Evolutionary conservation across 2,888 invertebrate species (phyloP).

Genomic region (Drosophila subquinaria): DNA sequence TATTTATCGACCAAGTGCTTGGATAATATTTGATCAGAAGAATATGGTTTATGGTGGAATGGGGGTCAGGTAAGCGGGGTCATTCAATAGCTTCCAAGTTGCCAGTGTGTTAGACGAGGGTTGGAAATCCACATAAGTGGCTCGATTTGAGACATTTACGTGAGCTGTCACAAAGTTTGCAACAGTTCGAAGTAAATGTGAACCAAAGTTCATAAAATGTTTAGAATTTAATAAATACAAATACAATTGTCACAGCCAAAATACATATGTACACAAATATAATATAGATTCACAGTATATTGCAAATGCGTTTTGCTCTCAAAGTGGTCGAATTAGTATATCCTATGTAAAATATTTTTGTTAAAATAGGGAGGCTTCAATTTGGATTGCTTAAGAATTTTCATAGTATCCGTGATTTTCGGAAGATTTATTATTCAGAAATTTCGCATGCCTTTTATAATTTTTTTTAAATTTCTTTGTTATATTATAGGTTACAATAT

Average conservation of each 20-base stretch:
- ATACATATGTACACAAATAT: not conserved
- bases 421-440: not conserved
- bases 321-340: conserved; percentile 11
- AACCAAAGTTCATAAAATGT: conserved; percentile 24
- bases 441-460: not conserved
- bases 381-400: not conserved
- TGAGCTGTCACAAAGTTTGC: conserved; percentile 43
- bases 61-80: not conserved
- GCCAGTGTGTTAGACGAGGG: conserved; percentile 25
- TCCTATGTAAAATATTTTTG: not conserved
- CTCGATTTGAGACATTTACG: conserved; percentile 37
- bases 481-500: not conserved
- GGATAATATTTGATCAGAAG: conserved; percentile 20
- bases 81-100: conserved; percentile 15
- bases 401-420: not conserved
- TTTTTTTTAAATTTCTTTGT: not conserved
- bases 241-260: conserved; percentile 11
- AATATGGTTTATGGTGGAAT: conserved; percentile 1
- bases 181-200: conserved; percentile 18
- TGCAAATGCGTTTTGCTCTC: conserved; percentile 3
- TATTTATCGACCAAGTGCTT: conserved; percentile 34
- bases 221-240: conserved; percentile 23
- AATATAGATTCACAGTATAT: conserved; percentile 18
- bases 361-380: not conserved
- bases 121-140: conserved; percentile 12